Conservation (phyloP, 2,113 vertebrate genomes). For the Glaucomys volans region DNA sequence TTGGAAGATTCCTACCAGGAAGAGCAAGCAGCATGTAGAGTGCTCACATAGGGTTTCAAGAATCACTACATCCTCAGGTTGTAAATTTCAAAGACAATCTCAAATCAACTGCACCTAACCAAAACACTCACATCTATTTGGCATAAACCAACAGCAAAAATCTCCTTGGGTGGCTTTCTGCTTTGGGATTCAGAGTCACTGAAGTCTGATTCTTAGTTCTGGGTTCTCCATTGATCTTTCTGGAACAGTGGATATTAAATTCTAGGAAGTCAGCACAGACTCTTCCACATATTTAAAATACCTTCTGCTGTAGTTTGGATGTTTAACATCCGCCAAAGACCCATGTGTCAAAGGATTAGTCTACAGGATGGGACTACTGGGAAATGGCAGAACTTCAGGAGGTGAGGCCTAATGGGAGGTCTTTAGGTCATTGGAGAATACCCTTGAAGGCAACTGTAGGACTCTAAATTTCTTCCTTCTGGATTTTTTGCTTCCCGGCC, state of each 20-base stretch:
- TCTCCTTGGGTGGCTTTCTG: background rate
- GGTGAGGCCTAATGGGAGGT: background rate
- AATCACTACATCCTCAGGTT: too few species aligned
- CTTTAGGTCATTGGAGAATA: too few species aligned
- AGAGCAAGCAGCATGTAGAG: fast-evolving
- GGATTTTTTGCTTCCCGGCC: background rate
- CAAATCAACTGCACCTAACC: background rate
- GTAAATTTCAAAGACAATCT: background rate
- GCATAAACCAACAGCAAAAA: background rate
- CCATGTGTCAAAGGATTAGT: background rate
- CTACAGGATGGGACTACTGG: background rate
- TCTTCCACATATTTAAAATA: background rate
- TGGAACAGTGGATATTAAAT: background rate
- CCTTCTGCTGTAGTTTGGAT: background rate
- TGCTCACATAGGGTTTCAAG: background rate
- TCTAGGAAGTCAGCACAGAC: background rate
- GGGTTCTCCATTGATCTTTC: background rate
- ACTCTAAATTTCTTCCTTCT: background rate
- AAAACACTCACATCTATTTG: background rate
- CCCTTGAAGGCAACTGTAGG: background rate
- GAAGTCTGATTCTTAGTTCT: background rate
- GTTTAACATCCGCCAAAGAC: too few species aligned
- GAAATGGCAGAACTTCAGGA: background rate
- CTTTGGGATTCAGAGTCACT: background rate
- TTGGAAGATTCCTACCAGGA: background rate